A percentile compares a stretch with the other conserved stretches of the same genome.
Conservation (phyloP, 2,888 invertebrate species). For the Leptura quadrifasciata region DNA sequence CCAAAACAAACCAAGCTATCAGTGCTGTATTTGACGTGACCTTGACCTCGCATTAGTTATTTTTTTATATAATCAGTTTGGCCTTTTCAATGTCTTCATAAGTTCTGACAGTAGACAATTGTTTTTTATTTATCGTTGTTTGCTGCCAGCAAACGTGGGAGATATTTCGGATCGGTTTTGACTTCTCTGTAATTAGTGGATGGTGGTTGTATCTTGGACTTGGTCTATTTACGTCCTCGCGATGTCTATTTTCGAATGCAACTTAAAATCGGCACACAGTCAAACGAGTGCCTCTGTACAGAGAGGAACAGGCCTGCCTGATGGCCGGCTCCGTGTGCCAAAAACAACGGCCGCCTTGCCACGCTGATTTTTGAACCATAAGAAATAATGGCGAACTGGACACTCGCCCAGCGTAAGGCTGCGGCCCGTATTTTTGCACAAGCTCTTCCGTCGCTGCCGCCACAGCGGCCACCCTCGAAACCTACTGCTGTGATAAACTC, state of each 20-base stretch:
- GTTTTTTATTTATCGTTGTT: conserved; percentile 18
- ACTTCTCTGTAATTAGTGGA: conserved; percentile 32
- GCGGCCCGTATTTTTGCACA: conserved; percentile 75
- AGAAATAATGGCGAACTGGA: conserved; percentile 68
- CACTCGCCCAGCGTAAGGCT: conserved; percentile 75
- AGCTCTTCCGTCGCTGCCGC: conserved; percentile 63
- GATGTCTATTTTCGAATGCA: conserved; percentile 46
- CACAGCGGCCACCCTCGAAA: conserved; percentile 40
- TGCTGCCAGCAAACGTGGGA: conserved; percentile 19
- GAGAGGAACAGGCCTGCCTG: conserved; percentile 41
- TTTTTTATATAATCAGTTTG: not conserved
- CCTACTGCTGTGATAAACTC: conserved; percentile 63
- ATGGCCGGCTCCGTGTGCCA: conserved; percentile 51
- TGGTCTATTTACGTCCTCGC: conserved; percentile 45
- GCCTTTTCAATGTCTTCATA: not conserved
- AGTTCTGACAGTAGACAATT: not conserved
- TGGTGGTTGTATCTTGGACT: conserved; percentile 42
- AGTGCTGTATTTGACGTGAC: not conserved
- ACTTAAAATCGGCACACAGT: conserved; percentile 52
- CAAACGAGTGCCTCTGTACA: conserved; percentile 40
- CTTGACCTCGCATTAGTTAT: not conserved
- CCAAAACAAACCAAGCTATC: not conserved
- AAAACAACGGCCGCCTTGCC: conserved; percentile 57
- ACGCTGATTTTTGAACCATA: conserved; percentile 5
- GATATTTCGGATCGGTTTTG: conserved; percentile 10